These are phyloP conservation scores for Varanus salvator DNA, from an alignment of 2,113 vertebrate genomes.

Conservation along the genomic window DNA sequence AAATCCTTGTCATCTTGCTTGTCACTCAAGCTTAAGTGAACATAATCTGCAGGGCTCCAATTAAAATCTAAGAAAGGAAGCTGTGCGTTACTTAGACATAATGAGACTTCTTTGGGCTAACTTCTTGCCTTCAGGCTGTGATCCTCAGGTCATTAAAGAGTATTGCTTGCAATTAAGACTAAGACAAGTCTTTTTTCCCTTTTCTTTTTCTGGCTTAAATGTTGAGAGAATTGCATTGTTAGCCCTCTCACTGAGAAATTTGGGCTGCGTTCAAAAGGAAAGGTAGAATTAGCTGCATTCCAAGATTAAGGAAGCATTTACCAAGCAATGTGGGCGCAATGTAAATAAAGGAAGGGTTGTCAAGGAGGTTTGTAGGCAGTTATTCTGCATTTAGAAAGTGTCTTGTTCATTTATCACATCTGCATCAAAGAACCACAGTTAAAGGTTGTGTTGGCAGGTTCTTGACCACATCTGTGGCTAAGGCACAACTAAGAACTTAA, in stretches of 20 bases:
- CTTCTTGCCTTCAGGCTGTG: neutral
- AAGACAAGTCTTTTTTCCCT: neutral
- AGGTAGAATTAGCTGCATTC: neutral
- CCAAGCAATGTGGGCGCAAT: neutral
- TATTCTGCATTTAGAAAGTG: neutral
- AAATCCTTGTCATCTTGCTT: slow-evolving; percentile 11
- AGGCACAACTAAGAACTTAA: neutral
- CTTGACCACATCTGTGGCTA: neutral
- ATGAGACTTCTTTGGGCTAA: neutral
- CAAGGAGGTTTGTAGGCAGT: neutral
- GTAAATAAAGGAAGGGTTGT: neutral
- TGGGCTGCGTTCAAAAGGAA: slow-evolving; percentile 33
- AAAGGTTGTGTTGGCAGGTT: slow-evolving; percentile 2
- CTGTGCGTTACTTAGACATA: neutral
- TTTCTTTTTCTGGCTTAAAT: neutral
- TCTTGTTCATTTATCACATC: neutral
- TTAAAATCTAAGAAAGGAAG: slow-evolving; percentile 25
- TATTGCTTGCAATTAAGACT: neutral
- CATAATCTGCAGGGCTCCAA: neutral
- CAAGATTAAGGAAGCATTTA: neutral
- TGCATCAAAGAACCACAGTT: neutral
- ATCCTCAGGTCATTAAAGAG: neutral
- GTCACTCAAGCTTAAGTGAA: neutral
- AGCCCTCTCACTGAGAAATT: neutral
- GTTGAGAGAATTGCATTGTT: neutral